These are phyloP conservation scores for Gambelia wislizenii DNA, from an alignment of 2,797 vertebrate species.

Conservation along the genomic window DNA sequence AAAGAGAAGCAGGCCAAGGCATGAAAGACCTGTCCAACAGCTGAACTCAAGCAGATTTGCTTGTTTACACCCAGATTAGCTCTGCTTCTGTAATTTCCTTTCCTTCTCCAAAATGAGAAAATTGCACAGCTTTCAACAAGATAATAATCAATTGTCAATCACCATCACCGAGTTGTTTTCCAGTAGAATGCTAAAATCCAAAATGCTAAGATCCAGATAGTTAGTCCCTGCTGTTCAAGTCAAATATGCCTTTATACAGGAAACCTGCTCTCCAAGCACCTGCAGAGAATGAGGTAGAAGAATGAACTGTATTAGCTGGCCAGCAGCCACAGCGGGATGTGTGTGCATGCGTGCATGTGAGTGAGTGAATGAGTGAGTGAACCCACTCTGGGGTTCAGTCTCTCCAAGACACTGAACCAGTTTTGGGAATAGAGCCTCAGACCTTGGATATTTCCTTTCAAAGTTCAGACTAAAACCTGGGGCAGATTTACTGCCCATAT, in stretches of 20 bases:
- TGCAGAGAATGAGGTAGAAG: neutral
- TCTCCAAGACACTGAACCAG: no score
- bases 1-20: neutral
- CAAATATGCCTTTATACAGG: neutral
- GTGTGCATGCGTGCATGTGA: no score
- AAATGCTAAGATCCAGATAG: no score
- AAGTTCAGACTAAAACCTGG: no score
- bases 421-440: no score
- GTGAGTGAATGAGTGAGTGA: no score
- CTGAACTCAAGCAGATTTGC: conserved; percentile 33
- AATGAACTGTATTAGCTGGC: neutral
- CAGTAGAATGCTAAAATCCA: neutral
- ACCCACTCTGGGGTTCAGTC: no score
- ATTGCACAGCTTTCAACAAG: conserved; percentile 28
- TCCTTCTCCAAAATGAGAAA: conserved; percentile 28
- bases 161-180: conserved; percentile 4
- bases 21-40: neutral
- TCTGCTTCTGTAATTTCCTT: conserved; percentile 34
- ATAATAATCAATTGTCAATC: conserved; percentile 28
- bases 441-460: no score
- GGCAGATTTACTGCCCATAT: no score
- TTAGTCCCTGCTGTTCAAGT: neutral
- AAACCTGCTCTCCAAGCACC: neutral
- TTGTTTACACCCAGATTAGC: conserved; percentile 59
- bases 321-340: neutral